Percentiles rank a stretch among this genome's conserved stretches.
phyloP scores from a whole-genome alignment of 2,888 invertebrate genomes.

The Amphipoea lucens region DNA sequence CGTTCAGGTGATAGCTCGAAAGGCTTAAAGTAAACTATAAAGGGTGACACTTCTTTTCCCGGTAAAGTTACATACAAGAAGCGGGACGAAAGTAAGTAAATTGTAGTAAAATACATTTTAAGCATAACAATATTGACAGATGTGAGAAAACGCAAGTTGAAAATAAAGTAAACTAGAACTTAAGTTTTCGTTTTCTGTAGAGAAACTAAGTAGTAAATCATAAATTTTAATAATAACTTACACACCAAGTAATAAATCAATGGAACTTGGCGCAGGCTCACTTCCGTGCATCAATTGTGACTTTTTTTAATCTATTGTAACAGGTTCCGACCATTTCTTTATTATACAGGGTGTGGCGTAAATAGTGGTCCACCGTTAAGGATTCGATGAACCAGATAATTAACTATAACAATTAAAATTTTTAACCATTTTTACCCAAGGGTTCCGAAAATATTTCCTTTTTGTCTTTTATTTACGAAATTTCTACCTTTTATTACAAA shows the following conservation, averaged over 20 bases:
- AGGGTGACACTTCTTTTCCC: background rate
- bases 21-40: conserved; percentile 4
- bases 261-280: conserved; percentile 7
- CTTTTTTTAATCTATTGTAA: background rate
- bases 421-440: no score
- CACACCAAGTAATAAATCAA: conserved; percentile 4
- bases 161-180: background rate
- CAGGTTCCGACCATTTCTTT: background rate
- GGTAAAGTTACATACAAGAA: background rate
- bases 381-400: no score
- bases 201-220: conserved; percentile 1
- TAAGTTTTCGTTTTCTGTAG: conserved; percentile 4
- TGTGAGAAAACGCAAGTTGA: conserved; percentile 11
- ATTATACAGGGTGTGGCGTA: no score
- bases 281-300: conserved; percentile 16
- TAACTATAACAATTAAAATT: no score
- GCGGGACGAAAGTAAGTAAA: background rate
- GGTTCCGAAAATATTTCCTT: no score
- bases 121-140: conserved; percentile 1
- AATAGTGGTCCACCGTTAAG: no score
- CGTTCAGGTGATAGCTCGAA: background rate
- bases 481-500: no score
- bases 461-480: no score
- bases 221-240: conserved; percentile 23
- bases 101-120: background rate